These are phyloP conservation scores for Drosophila gunungcola DNA, from an alignment of 1,140 invertebrate genomes.

Conservation along the genomic window DNA sequence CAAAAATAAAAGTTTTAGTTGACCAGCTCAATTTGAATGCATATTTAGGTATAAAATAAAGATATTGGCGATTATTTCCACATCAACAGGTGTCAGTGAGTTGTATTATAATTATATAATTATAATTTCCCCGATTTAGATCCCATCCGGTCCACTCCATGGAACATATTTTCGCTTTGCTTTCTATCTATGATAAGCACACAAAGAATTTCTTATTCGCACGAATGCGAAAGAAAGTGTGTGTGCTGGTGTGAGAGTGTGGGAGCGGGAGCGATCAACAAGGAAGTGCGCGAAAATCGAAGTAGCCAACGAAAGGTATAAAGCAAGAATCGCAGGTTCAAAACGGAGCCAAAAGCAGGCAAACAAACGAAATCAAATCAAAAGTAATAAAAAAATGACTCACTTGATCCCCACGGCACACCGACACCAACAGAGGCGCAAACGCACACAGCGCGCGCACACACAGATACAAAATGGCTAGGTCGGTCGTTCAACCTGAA, in stretches of 20 bases:
- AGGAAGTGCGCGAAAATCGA: constrained; percentile 37
- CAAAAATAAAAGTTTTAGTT: too few species aligned
- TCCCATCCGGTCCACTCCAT: constrained; percentile 17
- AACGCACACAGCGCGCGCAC: constrained; percentile 5
- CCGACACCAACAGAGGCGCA: constrained; percentile 35
- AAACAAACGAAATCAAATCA: constrained; percentile 67
- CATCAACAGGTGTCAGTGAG: background rate
- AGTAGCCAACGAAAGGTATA: constrained; percentile 6
- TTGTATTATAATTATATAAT: too few species aligned
- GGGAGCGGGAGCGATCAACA: constrained; percentile 42
- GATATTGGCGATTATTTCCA: too few species aligned
- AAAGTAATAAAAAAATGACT: constrained; percentile 78
- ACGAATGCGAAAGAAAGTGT: constrained; percentile 9
- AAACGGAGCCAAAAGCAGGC: constrained; percentile 44
- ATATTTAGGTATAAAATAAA: too few species aligned
- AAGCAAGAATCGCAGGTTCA: constrained; percentile 17
- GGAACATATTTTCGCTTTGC: constrained; percentile 15
- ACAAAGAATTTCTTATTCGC: constrained; percentile 25
- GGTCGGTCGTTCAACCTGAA: constrained; percentile 84
- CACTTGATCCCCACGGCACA: constrained; percentile 72
- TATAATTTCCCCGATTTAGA: too few species aligned
- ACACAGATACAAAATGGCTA: constrained; percentile 77
- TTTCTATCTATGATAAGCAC: constrained; percentile 29
- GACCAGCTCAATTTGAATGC: too few species aligned
- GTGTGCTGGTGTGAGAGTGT: constrained; percentile 26